Conservation (phyloP, 2,113 vertebrate genomes). For the Columba janthina region DNA sequence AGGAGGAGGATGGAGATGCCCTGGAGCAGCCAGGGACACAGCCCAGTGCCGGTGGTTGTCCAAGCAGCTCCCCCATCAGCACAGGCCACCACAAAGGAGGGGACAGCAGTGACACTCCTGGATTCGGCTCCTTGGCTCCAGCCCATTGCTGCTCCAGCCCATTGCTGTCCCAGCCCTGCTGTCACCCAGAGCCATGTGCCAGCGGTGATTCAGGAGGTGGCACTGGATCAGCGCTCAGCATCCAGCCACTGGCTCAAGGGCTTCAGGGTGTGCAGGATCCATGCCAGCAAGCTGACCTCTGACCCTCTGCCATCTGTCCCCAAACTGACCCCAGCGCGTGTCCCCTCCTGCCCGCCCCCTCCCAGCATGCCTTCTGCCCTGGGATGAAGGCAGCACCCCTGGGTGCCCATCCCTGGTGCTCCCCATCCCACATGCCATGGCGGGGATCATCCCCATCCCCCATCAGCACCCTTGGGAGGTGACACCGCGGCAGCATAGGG, state of each 20-base stretch:
- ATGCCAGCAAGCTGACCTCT: background rate
- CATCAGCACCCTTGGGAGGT: background rate
- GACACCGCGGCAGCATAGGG: rapidly evolving
- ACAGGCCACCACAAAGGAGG: rapidly evolving
- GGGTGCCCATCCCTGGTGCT: background rate
- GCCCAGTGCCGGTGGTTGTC: no score
- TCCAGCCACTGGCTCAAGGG: background rate
- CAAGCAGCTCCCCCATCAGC: background rate
- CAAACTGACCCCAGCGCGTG: background rate
- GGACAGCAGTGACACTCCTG: background rate
- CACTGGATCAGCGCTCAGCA: background rate
- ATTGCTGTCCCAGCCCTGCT: rapidly evolving
- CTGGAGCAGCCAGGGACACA: background rate
- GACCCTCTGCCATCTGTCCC: background rate
- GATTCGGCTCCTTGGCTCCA: rapidly evolving
- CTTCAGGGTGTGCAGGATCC: background rate
- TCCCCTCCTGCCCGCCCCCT: background rate
- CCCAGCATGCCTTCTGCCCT: background rate
- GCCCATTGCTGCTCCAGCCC: rapidly evolving
- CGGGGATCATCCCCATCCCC: rapidly evolving
- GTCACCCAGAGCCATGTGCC: background rate
- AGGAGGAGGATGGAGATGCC: background rate
- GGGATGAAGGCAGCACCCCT: rapidly evolving
- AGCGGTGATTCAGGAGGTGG: rapidly evolving
- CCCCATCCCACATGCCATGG: rapidly evolving